A percentile compares a stretch with the other conserved stretches of the same genome.
Conservation (phyloP, 2,113 vertebrate species). For the Apteryx mantelli region DNA sequence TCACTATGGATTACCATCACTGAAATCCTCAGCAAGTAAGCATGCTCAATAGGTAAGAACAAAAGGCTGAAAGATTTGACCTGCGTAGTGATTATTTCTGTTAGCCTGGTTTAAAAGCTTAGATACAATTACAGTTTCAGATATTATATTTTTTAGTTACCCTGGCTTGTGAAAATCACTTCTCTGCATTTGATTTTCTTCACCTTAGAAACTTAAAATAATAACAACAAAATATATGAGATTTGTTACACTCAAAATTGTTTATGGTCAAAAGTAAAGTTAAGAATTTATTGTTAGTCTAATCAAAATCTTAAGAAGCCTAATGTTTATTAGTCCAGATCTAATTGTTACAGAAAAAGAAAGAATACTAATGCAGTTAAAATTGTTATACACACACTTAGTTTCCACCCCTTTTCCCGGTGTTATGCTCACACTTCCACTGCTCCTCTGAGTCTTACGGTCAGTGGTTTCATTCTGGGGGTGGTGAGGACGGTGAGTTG, state of each 20-base stretch:
- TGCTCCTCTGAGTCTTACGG: background rate
- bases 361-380: background rate
- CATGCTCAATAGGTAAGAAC: background rate
- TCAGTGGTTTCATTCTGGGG: background rate
- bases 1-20: background rate
- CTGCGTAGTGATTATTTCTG: background rate
- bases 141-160: background rate
- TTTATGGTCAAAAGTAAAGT: background rate
- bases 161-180: background rate
- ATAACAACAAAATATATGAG: background rate
- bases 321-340: background rate
- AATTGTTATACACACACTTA: background rate
- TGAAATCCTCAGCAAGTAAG: background rate
- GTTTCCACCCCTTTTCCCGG: background rate
- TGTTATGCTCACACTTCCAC: background rate
- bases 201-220: background rate
- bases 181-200: background rate
- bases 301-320: background rate
- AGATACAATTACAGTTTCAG: background rate
- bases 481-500: background rate
- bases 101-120: no score
- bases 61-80: background rate
- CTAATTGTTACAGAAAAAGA: background rate
- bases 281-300: background rate
- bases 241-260: background rate